phyloP scores from a whole-genome alignment of 2,113 vertebrate genomes.

The Paramormyrops kingsleyae region DNA sequence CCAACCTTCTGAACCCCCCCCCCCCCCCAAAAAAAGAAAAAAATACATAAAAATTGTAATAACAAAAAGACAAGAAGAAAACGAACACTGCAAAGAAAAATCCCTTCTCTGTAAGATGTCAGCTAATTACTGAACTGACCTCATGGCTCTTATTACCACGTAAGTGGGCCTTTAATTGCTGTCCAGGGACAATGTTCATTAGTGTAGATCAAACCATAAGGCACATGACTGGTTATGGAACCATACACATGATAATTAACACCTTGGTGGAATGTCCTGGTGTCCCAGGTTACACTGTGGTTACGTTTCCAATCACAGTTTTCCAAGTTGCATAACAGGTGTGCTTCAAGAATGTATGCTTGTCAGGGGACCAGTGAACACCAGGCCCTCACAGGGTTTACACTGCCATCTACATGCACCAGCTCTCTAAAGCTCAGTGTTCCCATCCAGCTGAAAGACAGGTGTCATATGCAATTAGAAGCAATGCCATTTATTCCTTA shows the following conservation, averaged over 20 bases:
- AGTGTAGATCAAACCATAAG: slow-evolving; percentile 22
- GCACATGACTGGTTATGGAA: slow-evolving; percentile 17
- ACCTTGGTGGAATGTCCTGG: neutral
- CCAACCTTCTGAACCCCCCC: slow-evolving; percentile 38
- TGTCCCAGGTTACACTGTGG: neutral
- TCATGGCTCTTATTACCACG: neutral
- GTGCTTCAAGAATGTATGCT: neutral
- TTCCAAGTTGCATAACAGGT: neutral
- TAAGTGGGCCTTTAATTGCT: neutral
- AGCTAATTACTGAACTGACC: neutral
- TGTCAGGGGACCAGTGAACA: neutral
- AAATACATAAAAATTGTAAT: slow-evolving; percentile 2
- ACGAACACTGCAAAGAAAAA: neutral
- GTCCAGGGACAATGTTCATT: neutral
- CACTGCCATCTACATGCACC: neutral
- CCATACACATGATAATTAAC: no score
- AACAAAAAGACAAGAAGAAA: neutral
- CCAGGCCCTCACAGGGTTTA: neutral
- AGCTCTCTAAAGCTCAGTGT: neutral
- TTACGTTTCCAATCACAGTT: neutral
- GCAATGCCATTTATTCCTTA: neutral
- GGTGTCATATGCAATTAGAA: neutral
- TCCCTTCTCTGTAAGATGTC: neutral
- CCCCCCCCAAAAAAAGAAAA: neutral
- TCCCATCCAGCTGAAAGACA: neutral